These are phyloP conservation scores for Pseudopodoces humilis DNA, from an alignment of 2,113 vertebrate genomes.

Conservation along the genomic window DNA sequence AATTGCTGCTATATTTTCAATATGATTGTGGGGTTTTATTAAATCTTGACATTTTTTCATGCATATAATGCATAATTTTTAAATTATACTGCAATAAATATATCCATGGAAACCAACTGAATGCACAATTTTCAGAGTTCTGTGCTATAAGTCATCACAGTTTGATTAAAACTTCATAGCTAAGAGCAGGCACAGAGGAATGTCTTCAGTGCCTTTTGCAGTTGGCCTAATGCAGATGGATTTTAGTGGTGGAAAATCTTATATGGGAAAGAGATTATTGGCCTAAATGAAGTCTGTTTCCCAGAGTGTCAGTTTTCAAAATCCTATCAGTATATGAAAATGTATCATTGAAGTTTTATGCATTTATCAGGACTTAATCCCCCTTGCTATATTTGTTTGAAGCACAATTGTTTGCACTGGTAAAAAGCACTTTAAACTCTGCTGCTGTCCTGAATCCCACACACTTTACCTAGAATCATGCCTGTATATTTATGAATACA, in stretches of 20 bases:
- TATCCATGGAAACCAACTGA: background rate
- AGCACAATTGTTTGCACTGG: background rate
- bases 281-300: background rate
- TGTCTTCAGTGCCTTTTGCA: background rate
- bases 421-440: background rate
- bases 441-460: background rate
- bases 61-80: background rate
- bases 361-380: background rate
- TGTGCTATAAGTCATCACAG: background rate
- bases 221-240: background rate
- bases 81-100: background rate
- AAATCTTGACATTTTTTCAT: background rate
- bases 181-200: background rate
- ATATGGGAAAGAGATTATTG: background rate
- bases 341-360: background rate
- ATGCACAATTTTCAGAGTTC: background rate
- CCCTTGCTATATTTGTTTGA: background rate
- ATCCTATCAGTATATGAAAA: background rate
- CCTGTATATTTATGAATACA: accelerated
- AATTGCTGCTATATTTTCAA: background rate
- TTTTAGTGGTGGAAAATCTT: background rate
- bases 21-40: background rate
- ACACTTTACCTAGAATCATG: background rate
- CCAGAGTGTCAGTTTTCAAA: background rate
- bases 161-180: background rate